These are phyloP conservation scores for Hirtodrosophila alboralis DNA, from an alignment of 2,888 invertebrate genomes.

Conservation along the genomic window DNA sequence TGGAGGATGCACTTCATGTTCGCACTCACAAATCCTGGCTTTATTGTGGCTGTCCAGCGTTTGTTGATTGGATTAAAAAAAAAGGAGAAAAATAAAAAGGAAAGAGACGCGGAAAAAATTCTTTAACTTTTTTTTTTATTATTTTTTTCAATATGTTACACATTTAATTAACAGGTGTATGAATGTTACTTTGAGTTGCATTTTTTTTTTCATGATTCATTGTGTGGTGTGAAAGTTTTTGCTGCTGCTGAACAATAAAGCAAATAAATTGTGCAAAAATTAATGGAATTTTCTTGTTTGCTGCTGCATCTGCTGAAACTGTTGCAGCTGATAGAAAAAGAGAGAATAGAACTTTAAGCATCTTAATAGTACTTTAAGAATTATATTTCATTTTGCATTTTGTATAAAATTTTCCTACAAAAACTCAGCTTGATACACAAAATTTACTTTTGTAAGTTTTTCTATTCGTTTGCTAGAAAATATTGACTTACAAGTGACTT, in stretches of 20 bases:
- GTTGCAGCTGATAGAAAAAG: slow-evolving; percentile 5
- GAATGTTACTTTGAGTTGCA: slow-evolving; percentile 3
- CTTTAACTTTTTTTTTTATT: no score
- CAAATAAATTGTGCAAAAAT: slow-evolving; percentile 37
- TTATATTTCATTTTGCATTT: not conserved
- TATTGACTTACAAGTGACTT: no score
- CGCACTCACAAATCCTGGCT: not conserved
- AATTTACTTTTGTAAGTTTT: no score
- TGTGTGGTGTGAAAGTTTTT: slow-evolving; percentile 23
- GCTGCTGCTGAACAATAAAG: slow-evolving; percentile 13
- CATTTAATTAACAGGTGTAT: slow-evolving; percentile 65
- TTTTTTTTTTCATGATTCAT: slow-evolving; percentile 12
- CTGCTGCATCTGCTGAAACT: no score
- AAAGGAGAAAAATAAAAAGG: not conserved
- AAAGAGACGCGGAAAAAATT: no score
- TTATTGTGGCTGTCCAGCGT: slow-evolving; percentile 13
- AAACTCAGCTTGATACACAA: no score
- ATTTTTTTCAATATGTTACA: slow-evolving; percentile 51
- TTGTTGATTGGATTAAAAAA: slow-evolving; percentile 48
- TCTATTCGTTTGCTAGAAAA: no score
- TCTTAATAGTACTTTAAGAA: slow-evolving; percentile 10
- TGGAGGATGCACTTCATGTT: slow-evolving; percentile 7
- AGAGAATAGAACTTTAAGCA: slow-evolving; percentile 20
- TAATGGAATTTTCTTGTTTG: slow-evolving; percentile 20
- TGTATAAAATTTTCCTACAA: no score